A percentile compares a stretch with the other conserved stretches of the same genome.
Conservation (phyloP, 2,797 vertebrate genomes). For the Notoglanidium macrostoma region DNA sequence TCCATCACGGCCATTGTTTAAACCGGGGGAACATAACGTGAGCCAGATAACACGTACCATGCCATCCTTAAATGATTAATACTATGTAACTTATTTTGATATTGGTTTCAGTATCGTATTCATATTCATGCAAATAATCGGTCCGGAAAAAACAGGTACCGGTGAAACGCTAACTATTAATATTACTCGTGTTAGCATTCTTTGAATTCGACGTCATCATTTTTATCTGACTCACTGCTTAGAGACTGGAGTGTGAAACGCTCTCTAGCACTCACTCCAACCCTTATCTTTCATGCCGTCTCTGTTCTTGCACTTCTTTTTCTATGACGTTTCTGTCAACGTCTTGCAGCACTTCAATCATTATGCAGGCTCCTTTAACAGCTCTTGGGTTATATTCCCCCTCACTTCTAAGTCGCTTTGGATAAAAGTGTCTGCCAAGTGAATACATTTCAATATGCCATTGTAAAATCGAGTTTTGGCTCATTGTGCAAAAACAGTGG, state of each 20-base stretch:
- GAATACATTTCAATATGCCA: neutral
- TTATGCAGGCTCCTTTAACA: neutral
- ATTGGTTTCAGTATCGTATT: neutral
- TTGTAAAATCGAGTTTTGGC: neutral
- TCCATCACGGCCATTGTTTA: neutral
- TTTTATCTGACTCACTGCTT: neutral
- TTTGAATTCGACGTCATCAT: neutral
- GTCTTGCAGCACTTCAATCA: neutral
- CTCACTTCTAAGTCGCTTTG: neutral
- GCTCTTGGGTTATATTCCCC: neutral
- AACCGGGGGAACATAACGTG: neutral
- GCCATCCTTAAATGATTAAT: neutral
- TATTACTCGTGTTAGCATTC: neutral
- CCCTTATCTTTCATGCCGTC: neutral
- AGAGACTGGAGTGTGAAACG: neutral
- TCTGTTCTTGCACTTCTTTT: neutral
- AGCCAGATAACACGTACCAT: no score
- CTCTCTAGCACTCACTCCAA: neutral
- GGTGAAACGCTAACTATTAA: neutral
- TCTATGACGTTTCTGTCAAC: neutral
- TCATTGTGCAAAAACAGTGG: neutral
- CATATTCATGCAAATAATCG: neutral
- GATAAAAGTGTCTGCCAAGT: neutral
- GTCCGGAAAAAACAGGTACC: no score
- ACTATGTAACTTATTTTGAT: neutral